Conservation (phyloP, 2,113 vertebrate species). For the Elaphurus davidianus region DNA sequence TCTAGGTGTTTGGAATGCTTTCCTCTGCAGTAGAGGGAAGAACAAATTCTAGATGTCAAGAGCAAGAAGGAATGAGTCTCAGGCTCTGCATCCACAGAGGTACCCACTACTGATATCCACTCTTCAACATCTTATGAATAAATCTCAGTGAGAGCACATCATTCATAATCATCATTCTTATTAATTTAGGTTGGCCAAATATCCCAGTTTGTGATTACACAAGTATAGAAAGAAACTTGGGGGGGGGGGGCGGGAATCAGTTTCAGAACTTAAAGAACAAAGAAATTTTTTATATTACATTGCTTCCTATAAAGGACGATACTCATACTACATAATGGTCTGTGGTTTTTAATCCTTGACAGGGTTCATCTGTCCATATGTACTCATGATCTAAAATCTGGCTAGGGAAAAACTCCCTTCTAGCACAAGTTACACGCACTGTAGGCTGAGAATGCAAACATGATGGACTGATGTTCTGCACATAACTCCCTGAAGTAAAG, state of each 20-base stretch:
- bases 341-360: not conserved
- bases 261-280: not conserved
- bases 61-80: not conserved
- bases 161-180: not conserved
- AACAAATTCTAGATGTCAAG: not conserved
- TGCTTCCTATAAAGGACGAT: not conserved
- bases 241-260: accelerated
- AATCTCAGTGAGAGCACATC: not conserved
- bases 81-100: not conserved
- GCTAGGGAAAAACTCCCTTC: not conserved
- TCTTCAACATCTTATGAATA: not conserved
- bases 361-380: not conserved
- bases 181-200: not conserved
- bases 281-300: not conserved
- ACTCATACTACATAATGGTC: not conserved
- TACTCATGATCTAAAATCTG: not conserved
- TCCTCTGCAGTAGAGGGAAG: not conserved
- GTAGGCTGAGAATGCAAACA: not conserved
- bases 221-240: not conserved
- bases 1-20: not conserved
- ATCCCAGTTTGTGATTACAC: not conserved
- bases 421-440: not conserved
- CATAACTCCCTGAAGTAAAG: not conserved
- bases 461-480: not conserved
- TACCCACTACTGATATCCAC: not conserved